phyloP scores from a whole-genome alignment of 2,797 vertebrate genomes.

The Enteromius radiatus region DNA sequence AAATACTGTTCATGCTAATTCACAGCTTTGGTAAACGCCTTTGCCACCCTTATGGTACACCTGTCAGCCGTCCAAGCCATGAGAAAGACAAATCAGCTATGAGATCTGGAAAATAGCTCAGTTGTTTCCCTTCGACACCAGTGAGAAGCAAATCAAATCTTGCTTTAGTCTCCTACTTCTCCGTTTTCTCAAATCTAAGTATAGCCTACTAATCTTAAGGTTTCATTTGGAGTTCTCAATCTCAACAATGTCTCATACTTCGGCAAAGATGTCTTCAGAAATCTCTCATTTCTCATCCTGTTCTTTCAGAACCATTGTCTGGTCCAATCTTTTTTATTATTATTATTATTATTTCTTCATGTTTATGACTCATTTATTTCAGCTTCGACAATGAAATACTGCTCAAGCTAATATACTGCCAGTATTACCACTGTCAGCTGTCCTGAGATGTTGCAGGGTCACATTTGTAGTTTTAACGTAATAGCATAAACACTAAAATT shows the following conservation, averaged over 20 bases:
- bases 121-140: background rate
- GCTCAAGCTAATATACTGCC: too few relatives aligned
- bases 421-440: too few relatives aligned
- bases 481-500: too few relatives aligned
- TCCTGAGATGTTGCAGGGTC: too few relatives aligned
- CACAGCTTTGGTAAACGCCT: conserved; percentile 59
- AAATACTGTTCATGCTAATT: conserved; percentile 65
- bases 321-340: background rate
- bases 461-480: too few relatives aligned
- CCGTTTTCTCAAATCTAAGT: background rate
- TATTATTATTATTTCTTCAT: background rate
- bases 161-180: background rate
- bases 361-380: too few relatives aligned
- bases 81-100: background rate
- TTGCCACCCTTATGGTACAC: conserved; percentile 35
- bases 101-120: background rate
- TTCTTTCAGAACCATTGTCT: too few relatives aligned
- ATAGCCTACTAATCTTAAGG: background rate
- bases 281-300: background rate
- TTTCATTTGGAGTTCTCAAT: background rate
- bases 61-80: conserved; percentile 13
- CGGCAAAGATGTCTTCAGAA: background rate
- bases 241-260: background rate
- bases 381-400: too few relatives aligned
- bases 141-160: background rate